phyloP scores from a whole-genome alignment of 2,113 vertebrate genomes.

The Oreochromis aureus region DNA sequence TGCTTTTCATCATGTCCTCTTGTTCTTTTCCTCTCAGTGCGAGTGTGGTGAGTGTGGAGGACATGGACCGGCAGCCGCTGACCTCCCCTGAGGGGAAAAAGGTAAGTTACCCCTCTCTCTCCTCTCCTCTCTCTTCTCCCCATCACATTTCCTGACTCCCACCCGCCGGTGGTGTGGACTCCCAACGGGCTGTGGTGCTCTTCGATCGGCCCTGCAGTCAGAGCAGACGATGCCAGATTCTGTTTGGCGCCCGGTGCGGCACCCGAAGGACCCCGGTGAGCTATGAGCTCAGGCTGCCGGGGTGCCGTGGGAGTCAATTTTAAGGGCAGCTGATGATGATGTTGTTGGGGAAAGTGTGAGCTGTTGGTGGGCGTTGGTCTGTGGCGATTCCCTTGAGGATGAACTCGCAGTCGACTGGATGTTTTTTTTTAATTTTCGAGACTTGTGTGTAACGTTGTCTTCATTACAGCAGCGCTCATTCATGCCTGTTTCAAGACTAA shows the following conservation, averaged over 20 bases:
- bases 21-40: constrained; percentile 55
- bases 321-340: neutral
- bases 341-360: neutral
- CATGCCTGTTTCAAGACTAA: neutral
- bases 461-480: neutral
- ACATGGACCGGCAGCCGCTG: constrained; percentile 65
- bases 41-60: constrained; percentile 79
- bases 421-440: neutral
- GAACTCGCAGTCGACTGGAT: neutral
- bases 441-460: neutral
- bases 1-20: neutral
- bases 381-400: neutral
- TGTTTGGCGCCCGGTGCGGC: neutral
- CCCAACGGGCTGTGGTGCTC: neutral
- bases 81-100: constrained; percentile 76
- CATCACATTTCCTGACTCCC: neutral
- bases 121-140: neutral
- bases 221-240: neutral
- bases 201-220: neutral
- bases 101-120: constrained; percentile 53
- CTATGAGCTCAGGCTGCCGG: neutral
- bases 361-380: neutral
- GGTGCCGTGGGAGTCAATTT: neutral
- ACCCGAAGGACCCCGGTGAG: neutral
- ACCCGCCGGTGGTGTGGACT: neutral